A percentile compares a stretch with the other conserved stretches of the same genome.
These are phyloP conservation scores for Leucophenga varia DNA, from an alignment of 1,140 invertebrate species.

Conservation along the genomic window DNA sequence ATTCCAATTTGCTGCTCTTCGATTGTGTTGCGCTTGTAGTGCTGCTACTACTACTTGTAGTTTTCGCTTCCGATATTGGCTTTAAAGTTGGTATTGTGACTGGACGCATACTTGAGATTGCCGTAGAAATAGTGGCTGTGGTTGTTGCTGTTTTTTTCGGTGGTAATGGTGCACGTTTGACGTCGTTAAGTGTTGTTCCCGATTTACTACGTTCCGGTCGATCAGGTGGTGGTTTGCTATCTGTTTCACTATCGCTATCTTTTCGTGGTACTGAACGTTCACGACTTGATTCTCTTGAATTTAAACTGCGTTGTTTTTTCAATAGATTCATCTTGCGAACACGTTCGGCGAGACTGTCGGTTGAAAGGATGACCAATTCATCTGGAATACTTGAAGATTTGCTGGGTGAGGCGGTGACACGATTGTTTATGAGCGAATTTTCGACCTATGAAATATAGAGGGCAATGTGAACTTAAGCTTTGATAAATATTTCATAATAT, in stretches of 20 bases:
- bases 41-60: background rate
- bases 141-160: conserved; percentile 35
- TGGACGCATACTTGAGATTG: conserved; percentile 1
- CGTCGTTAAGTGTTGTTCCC: conserved; percentile 26
- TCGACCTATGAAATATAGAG: conserved; percentile 34
- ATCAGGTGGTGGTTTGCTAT: conserved; percentile 34
- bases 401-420: conserved; percentile 57
- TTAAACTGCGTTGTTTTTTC: conserved; percentile 59
- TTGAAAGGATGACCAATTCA: conserved; percentile 61
- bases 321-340: conserved; percentile 65
- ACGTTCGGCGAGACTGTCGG: conserved; percentile 63
- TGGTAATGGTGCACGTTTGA: conserved; percentile 37
- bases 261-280: conserved; percentile 52
- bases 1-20: conserved; percentile 34
- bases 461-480: too few species aligned
- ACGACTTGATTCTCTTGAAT: conserved; percentile 60
- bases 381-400: conserved; percentile 54
- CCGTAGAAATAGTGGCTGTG: conserved; percentile 5
- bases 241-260: conserved; percentile 34
- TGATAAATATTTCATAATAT: too few species aligned
- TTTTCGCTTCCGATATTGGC: conserved; percentile 4
- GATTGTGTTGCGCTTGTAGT: conserved; percentile 18
- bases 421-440: conserved; percentile 44
- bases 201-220: conserved; percentile 48
- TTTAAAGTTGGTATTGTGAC: conserved; percentile 6